Evolutionary conservation across 1,140 invertebrate genomes (phyloP).

Genomic region (Hyposmocoma kahamanoa): DNA sequence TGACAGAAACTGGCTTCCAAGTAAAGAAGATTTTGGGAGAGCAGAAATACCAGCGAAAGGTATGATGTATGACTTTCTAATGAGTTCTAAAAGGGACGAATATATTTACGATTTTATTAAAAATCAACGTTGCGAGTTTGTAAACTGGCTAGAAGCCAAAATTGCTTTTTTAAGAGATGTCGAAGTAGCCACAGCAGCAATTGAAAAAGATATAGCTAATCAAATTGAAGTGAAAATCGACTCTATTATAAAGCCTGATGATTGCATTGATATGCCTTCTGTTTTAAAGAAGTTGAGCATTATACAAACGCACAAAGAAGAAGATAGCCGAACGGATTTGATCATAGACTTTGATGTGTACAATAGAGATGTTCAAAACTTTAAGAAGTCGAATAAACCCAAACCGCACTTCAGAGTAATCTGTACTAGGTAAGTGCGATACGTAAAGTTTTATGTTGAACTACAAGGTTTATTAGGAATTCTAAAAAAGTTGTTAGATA

Average conservation of each 20-base stretch:
- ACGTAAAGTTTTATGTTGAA: background rate
- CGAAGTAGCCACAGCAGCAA: conserved; percentile 25
- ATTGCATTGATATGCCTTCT: conserved; percentile 39
- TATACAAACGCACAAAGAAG: conserved; percentile 29
- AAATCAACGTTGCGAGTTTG: conserved; percentile 26
- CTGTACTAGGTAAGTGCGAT: conserved; percentile 55
- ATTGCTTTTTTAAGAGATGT: conserved; percentile 46
- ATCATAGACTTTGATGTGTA: conserved; percentile 62
- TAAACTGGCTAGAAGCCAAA: conserved; percentile 49
- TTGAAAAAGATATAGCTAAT: conserved; percentile 12
- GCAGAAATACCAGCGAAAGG: conserved; percentile 32
- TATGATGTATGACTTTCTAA: conserved; percentile 9
- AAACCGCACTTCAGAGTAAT: conserved; percentile 56
- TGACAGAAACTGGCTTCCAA: conserved; percentile 41
- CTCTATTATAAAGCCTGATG: conserved; percentile 43
- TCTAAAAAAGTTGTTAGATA: background rate
- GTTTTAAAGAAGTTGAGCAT: conserved; percentile 55
- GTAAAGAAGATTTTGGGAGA: conserved; percentile 44
- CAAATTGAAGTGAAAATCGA: conserved; percentile 20
- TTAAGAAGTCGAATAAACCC: conserved; percentile 50
- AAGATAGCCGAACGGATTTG: conserved; percentile 24
- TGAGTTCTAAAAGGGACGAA: conserved; percentile 29
- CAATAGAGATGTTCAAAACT: conserved; percentile 56
- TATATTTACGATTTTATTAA: conserved; percentile 44
- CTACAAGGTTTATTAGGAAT: background rate